These are phyloP conservation scores for Rana temporaria DNA, from an alignment of 2,113 vertebrate species.

Conservation along the genomic window DNA sequence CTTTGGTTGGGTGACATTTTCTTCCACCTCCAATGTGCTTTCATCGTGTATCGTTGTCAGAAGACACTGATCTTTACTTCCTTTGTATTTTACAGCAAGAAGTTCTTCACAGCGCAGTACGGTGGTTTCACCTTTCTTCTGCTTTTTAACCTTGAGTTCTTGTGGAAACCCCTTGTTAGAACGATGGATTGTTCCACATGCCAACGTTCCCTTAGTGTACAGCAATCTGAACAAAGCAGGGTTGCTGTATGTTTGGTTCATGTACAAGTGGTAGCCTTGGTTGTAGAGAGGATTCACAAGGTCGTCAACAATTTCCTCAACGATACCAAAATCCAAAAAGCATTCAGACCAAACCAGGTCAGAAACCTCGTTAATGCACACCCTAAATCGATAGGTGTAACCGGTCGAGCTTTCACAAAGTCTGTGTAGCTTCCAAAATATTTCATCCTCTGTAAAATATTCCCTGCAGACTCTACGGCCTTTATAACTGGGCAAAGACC, in stretches of 20 bases:
- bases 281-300: too few species aligned
- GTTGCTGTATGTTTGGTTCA: background rate
- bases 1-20: background rate
- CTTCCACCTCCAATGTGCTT: background rate
- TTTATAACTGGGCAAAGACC: too few species aligned
- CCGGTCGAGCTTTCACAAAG: too few species aligned
- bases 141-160: background rate
- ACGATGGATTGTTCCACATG: background rate
- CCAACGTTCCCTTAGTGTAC: background rate
- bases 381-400: too few species aligned
- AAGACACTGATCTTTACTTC: background rate
- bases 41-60: slow-evolving; percentile 2
- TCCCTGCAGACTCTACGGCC: too few species aligned
- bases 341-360: too few species aligned
- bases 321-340: too few species aligned
- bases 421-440: too few species aligned
- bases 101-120: background rate
- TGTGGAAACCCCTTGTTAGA: background rate
- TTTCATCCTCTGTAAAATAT: too few species aligned
- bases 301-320: too few species aligned
- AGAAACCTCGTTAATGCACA: too few species aligned
- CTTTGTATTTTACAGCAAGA: background rate
- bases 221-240: background rate
- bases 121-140: background rate
- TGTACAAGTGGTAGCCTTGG: background rate